Conservation (phyloP, 92 coral and sea anemone genomes). For the Galaxea fascicularis region DNA sequence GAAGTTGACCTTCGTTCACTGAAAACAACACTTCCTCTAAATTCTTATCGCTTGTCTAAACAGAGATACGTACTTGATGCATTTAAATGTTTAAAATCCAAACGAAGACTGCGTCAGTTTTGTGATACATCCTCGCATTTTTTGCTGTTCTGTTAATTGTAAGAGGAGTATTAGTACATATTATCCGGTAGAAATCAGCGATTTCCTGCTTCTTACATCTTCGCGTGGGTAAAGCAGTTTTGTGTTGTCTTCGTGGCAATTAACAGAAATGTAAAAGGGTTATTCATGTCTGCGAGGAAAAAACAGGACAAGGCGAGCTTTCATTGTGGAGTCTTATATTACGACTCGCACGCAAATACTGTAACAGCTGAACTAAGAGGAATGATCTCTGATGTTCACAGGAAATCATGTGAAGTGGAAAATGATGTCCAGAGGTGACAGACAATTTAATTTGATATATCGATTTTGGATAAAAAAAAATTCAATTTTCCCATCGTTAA, state of each 20-base stretch:
- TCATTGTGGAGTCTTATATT: conserved; percentile 11
- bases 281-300: conserved; percentile 28
- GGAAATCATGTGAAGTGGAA: not conserved
- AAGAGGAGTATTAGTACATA: conserved; percentile 8
- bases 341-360: not conserved
- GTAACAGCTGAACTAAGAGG: conserved; percentile 5
- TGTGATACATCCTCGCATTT: not conserved
- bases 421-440: not conserved
- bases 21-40: not conserved
- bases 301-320: conserved; percentile 35
- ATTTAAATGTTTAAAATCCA: no score
- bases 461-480: not conserved
- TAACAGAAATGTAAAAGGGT: conserved; percentile 14
- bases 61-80: not conserved
- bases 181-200: conserved; percentile 18
- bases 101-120: not conserved
- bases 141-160: not conserved
- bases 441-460: not conserved
- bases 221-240: conserved; percentile 48
- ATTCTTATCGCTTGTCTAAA: not conserved
- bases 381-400: conserved; percentile 2
- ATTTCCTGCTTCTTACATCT: conserved; percentile 34
- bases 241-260: conserved; percentile 42
- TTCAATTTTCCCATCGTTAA: not conserved
- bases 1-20: not conserved